phyloP scores from a whole-genome alignment of 2,797 vertebrate species.

The Liparis tanakae region DNA sequence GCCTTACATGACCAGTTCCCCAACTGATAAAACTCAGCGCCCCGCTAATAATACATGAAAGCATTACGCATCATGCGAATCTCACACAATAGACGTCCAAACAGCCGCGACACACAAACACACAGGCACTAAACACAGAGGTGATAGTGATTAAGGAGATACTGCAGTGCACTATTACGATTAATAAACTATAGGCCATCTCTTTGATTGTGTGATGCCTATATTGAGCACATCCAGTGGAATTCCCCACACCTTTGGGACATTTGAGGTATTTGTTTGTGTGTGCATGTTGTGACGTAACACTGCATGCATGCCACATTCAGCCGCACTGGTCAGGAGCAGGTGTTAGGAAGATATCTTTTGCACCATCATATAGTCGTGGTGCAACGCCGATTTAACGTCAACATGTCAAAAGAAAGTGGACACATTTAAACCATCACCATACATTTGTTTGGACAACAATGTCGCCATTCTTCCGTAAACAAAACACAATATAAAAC shows the following conservation, averaged over 20 bases:
- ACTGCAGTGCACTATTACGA: constrained; percentile 41
- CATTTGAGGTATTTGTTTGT: constrained; percentile 71
- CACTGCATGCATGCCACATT: constrained; percentile 12
- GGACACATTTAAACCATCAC: constrained; percentile 27
- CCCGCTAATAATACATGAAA: constrained; percentile 79
- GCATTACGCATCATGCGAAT: constrained; percentile 88
- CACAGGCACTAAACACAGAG: constrained; percentile 57
- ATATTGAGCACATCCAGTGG: constrained; percentile 80
- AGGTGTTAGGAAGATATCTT: constrained; percentile 17
- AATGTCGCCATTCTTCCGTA: constrained; percentile 36
- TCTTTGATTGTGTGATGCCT: constrained; percentile 73
- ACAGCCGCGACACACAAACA: constrained; percentile 66
- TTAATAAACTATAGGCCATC: constrained; percentile 58
- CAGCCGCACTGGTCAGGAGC: constrained; percentile 47
- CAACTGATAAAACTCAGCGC: constrained; percentile 98
- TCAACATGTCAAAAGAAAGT: constrained; percentile 28
- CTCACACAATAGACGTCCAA: constrained; percentile 85
- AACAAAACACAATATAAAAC: constrained; percentile 83
- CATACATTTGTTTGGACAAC: constrained; percentile 30
- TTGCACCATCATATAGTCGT: constrained; percentile 5
- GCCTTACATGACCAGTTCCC: constrained; percentile 35
- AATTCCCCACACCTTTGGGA: constrained; percentile 71
- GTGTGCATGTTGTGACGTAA: constrained; percentile 41
- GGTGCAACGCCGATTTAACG: not conserved
- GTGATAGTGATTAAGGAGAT: constrained; percentile 48